Evolutionary conservation across 2,113 vertebrate genomes (phyloP), one percentile per base, ranked within the genome.

Genomic region (Rhinogobius similis): DNA sequence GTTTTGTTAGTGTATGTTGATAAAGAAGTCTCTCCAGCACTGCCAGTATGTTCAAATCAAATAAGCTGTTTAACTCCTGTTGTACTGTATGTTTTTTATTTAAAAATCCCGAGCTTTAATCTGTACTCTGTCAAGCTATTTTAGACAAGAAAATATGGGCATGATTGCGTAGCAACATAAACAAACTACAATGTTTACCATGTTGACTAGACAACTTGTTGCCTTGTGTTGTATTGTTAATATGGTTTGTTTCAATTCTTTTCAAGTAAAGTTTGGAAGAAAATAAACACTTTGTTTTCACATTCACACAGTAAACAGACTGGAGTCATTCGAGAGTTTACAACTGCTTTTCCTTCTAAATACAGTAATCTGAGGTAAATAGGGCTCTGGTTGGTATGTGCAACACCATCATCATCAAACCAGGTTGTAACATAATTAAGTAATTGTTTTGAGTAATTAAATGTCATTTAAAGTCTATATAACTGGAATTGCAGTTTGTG

Each of bases 181-280:
- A 81, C 70, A 81, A 20, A 67, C 76, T 72, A 72, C 73, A 77
- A 82, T 83, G 82, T 86, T 61, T 65, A 74, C 82, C 86, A 76
- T 83, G 82, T 82, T 86, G 85, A 79, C 87, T 86, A 73, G 68
- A 84, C 52, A 77, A 81, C 70, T 21, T 84, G 86, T 88, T 90
- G 89, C 87, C 86, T 91, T 84, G 84, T 91, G 86, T 85, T 83
- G 86, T 91, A 75, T 73, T 76, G 89, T 86, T 75, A 82, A 76
- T 59, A 73, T 20, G 50, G 26, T 83, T 81, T 77, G 53, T 84
- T 78, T 73, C 10, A 3, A 1, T 36, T 36, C 9, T 36, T 36
- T 36, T 7, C 50, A 77, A 89, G 77, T 91, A 91, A 90, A 91
- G 68, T 86, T 84, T 78, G 82, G 84, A 75, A 81, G 72, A 24